Percentiles rank a stretch among this genome's conserved stretches.
Conservation (phyloP, 2,888 invertebrate species). For the Blomia tropicalis region DNA sequence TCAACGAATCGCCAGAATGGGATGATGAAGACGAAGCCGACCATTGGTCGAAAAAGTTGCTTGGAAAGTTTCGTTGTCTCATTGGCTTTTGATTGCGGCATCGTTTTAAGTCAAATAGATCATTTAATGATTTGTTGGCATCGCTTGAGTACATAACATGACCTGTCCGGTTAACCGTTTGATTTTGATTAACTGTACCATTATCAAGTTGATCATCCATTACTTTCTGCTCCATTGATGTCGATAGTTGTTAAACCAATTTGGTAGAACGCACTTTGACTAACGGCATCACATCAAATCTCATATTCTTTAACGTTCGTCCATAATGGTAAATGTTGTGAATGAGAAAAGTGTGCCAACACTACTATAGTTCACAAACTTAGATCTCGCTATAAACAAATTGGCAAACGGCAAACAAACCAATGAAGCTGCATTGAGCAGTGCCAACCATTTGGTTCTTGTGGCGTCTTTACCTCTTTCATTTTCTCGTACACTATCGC, state of each 20-base stretch:
- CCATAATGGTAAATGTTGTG: constrained; percentile 1
- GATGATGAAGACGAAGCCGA: constrained; percentile 1
- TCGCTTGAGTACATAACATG: neutral
- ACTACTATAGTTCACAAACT: neutral
- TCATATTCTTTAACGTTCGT: neutral
- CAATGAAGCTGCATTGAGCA: no score
- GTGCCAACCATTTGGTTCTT: no score
- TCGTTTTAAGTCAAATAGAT: neutral
- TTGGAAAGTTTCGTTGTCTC: neutral
- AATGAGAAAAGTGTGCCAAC: constrained; percentile 13
- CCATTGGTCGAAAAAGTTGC: constrained; percentile 1
- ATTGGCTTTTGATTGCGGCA: neutral
- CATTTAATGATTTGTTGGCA: no score
- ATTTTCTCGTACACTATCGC: no score
- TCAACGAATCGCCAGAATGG: neutral
- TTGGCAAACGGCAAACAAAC: no score
- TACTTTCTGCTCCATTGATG: neutral
- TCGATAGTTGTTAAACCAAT: neutral
- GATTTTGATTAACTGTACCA: neutral
- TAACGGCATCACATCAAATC: neutral
- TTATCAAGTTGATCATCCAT: neutral
- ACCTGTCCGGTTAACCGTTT: no score
- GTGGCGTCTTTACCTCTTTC: no score
- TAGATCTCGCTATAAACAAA: neutral
- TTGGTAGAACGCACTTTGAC: no score